These are phyloP conservation scores for Synchiropus splendidus DNA, from an alignment of 2,113 vertebrate species.

Conservation along the genomic window DNA sequence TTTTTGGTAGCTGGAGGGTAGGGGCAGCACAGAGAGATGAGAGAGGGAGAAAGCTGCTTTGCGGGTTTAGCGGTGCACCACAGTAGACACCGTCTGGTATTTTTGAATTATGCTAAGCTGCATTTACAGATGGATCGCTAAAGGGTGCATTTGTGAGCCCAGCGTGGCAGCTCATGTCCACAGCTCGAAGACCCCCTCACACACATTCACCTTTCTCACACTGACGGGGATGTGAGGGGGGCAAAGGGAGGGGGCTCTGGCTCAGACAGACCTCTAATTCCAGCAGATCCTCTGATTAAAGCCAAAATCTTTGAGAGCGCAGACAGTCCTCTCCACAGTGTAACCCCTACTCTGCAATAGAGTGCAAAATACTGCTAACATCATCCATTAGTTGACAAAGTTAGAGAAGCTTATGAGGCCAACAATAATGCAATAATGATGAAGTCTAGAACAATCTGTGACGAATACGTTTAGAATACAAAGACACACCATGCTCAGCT, in stretches of 20 bases:
- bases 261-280: constrained; percentile 50
- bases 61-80: constrained; percentile 40
- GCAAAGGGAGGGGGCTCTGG: constrained; percentile 1
- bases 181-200: constrained; percentile 5
- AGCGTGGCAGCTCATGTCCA: constrained; percentile 18
- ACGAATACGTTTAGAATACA: no score
- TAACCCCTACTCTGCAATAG: constrained; percentile 34
- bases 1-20: constrained; percentile 31
- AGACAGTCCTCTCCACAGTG: constrained; percentile 32
- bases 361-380: no score
- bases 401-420: no score
- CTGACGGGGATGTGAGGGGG: constrained; percentile 14
- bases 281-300: constrained; percentile 45
- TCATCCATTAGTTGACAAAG: no score
- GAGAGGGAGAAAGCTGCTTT: constrained; percentile 56
- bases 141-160: constrained; percentile 47
- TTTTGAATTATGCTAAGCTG: constrained; percentile 61
- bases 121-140: constrained; percentile 37
- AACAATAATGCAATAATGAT: no score
- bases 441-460: no score
- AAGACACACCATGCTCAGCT: no score
- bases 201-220: constrained; percentile 24
- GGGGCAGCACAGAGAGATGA: constrained; percentile 20
- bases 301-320: constrained; percentile 44
- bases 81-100: constrained; percentile 50